phyloP scores from a whole-genome alignment of 1,140 invertebrate species.

The Bemisia tabaci region DNA sequence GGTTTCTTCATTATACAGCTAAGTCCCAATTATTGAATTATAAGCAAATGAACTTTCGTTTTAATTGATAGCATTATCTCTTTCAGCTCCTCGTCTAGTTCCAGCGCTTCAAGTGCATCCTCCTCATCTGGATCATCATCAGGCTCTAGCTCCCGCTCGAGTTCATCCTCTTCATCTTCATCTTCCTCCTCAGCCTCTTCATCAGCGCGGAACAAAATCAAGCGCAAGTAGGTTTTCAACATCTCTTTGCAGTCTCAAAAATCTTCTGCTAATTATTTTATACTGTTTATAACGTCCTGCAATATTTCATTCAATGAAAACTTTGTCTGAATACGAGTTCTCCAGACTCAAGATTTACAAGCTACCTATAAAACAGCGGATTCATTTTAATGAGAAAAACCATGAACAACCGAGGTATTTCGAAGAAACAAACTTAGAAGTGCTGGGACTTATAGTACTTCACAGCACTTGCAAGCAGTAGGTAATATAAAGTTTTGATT shows the following conservation, averaged over 20 bases:
- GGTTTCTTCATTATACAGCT: too few relatives aligned
- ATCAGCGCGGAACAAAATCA: constrained; percentile 40
- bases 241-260: neutral
- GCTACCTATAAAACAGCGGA: constrained; percentile 10
- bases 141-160: constrained; percentile 50
- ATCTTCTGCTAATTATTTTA: neutral
- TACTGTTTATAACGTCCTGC: neutral
- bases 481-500: too few relatives aligned
- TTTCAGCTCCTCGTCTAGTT: constrained; percentile 24
- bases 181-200: constrained; percentile 47
- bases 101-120: constrained; percentile 38
- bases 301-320: constrained; percentile 9
- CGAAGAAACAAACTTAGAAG: constrained; percentile 16
- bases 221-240: constrained; percentile 38
- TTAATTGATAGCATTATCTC: too few relatives aligned
- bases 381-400: constrained; percentile 13
- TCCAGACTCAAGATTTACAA: constrained; percentile 4
- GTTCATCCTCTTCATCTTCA: constrained; percentile 42
- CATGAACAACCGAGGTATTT: too few relatives aligned
- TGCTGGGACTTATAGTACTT: too few relatives aligned
- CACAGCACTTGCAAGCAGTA: too few relatives aligned
- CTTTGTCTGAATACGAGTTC: constrained; percentile 7
- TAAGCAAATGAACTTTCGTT: too few relatives aligned
- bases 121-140: constrained; percentile 48
- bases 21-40: too few relatives aligned